These are phyloP conservation scores for Oncorhynchus mykiss DNA, from an alignment of 2,113 vertebrate species.

Conservation along the genomic window DNA sequence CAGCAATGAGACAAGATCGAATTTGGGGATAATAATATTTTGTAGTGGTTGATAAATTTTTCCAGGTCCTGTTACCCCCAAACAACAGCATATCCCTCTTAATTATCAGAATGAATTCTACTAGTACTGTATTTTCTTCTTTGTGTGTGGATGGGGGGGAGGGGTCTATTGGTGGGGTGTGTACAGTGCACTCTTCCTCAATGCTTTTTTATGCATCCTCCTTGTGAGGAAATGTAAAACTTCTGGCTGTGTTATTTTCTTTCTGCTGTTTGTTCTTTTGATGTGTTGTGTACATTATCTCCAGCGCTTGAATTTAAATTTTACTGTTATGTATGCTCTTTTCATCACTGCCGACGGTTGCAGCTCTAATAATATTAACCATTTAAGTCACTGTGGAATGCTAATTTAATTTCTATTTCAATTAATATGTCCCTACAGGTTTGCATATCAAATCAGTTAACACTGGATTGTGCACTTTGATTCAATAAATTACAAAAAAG, in stretches of 20 bases:
- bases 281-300: constrained; percentile 81
- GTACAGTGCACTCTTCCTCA: constrained; percentile 21
- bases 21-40: too few relatives aligned
- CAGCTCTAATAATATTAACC: constrained; percentile 81
- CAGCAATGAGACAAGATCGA: too few relatives aligned
- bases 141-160: not conserved
- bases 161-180: not conserved
- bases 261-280: constrained; percentile 80
- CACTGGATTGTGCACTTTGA: constrained; percentile 69
- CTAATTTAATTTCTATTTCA: constrained; percentile 81
- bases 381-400: constrained; percentile 81
- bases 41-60: too few relatives aligned
- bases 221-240: constrained; percentile 73
- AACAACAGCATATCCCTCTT: too few relatives aligned
- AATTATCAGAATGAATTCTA: not conserved
- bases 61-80: too few relatives aligned
- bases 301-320: constrained; percentile 80
- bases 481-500: constrained; percentile 70
- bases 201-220: constrained; percentile 51
- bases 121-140: not conserved
- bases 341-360: constrained; percentile 77
- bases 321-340: constrained; percentile 79
- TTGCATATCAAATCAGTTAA: constrained; percentile 76
- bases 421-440: constrained; percentile 81
- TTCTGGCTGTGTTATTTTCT: constrained; percentile 74